Evolutionary conservation across 2,113 vertebrate species (phyloP).

Genomic region (Pelobates fuscus): DNA sequence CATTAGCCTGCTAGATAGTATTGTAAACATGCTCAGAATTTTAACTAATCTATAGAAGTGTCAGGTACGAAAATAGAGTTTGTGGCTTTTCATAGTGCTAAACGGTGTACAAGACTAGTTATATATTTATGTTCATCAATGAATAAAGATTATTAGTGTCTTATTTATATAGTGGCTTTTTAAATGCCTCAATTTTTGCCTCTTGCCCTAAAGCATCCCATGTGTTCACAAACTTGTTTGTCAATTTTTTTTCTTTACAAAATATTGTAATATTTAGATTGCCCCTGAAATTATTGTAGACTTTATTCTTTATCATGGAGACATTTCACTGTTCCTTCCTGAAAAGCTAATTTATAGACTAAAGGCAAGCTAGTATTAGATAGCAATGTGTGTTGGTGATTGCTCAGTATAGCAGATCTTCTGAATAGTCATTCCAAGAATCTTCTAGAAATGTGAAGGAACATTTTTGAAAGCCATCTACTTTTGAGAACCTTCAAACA

Average conservation of each 20-base stretch:
- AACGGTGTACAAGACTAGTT: constrained; percentile 13
- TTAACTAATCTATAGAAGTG: constrained; percentile 73
- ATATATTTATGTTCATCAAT: constrained; percentile 35
- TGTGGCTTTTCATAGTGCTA: constrained; percentile 59
- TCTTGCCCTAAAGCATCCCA: not conserved
- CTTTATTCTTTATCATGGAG: no score
- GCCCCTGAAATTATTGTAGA: no score
- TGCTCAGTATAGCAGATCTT: no score
- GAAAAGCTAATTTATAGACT: no score
- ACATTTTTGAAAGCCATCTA: no score
- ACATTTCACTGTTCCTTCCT: no score
- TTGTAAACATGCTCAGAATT: constrained; percentile 80
- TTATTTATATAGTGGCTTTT: constrained; percentile 13
- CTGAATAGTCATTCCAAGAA: no score
- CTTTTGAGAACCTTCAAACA: no score
- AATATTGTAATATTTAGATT: no score
- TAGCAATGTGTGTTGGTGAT: no score
- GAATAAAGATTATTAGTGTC: constrained; percentile 11
- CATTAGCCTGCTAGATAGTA: constrained; percentile 76
- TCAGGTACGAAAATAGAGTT: constrained; percentile 77
- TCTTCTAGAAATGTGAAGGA: no score
- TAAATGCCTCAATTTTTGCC: constrained; percentile 6
- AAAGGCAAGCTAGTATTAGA: no score
- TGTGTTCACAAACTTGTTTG: not conserved
- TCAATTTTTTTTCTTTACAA: not conserved